Evolutionary conservation across 2,888 invertebrate species (phyloP).

Genomic region (Acleris literana): DNA sequence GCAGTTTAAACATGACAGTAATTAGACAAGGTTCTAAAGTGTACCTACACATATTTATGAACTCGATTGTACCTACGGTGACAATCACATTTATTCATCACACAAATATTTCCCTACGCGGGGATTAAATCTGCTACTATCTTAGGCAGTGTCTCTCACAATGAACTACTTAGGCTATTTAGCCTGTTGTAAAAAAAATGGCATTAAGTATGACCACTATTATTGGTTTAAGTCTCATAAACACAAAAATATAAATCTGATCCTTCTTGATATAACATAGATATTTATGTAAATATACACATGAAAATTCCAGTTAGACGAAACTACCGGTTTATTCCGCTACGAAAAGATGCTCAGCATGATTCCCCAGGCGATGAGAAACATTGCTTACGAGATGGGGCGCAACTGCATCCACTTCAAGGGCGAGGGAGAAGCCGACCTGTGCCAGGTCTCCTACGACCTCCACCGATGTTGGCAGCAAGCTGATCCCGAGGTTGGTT

Average conservation of each 20-base stretch:
- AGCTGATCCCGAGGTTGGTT: constrained; percentile 47
- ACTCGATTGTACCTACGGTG: too few relatives aligned
- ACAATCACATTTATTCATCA: too few relatives aligned
- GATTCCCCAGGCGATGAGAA: constrained; percentile 48
- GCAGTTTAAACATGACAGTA: too few relatives aligned
- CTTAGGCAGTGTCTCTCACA: too few relatives aligned
- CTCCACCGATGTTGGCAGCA: constrained; percentile 51
- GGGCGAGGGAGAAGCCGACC: constrained; percentile 47
- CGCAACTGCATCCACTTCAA: constrained; percentile 49
- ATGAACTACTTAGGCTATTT: too few relatives aligned
- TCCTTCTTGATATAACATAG: not conserved
- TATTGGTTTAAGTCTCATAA: too few relatives aligned
- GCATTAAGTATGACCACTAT: too few relatives aligned
- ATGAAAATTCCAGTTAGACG: constrained; percentile 44
- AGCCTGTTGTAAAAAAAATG: too few relatives aligned
- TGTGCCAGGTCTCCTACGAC: constrained; percentile 49
- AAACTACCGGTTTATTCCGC: constrained; percentile 44
- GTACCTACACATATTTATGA: too few relatives aligned
- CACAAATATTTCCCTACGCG: too few relatives aligned
- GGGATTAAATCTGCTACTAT: too few relatives aligned
- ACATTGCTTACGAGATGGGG: constrained; percentile 49
- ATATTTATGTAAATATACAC: not conserved
- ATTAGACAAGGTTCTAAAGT: too few relatives aligned
- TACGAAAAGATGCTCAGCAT: constrained; percentile 49
- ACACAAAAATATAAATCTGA: not conserved